These are phyloP conservation scores for Nysson spinosus DNA, from an alignment of 2,888 invertebrate species.

Conservation along the genomic window DNA sequence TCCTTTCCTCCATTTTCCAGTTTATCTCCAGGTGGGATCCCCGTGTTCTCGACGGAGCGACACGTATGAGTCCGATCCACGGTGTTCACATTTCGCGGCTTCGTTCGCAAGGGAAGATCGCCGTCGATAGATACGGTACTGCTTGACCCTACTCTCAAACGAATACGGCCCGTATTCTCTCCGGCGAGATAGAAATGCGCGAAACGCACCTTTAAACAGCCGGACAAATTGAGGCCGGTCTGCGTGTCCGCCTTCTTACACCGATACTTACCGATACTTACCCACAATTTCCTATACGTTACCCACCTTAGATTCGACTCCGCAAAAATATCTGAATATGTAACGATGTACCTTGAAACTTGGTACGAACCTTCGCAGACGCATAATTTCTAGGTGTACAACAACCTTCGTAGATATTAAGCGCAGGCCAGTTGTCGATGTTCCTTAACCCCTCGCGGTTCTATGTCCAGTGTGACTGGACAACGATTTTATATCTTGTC, in stretches of 20 bases:
- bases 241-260: constrained; percentile 40
- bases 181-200: constrained; percentile 39
- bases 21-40: constrained; percentile 36
- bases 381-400: no score
- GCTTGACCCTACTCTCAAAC: constrained; percentile 4
- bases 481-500: no score
- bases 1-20: constrained; percentile 25
- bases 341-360: no score
- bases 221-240: constrained; percentile 52
- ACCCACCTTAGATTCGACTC: not conserved
- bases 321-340: not conserved
- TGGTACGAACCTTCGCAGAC: no score
- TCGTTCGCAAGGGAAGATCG: constrained; percentile 25
- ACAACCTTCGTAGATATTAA: no score
- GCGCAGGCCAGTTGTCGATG: no score
- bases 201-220: constrained; percentile 51
- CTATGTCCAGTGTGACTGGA: no score
- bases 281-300: not conserved
- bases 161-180: constrained; percentile 7
- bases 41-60: constrained; percentile 31
- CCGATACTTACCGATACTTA: constrained; percentile 32
- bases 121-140: constrained; percentile 38
- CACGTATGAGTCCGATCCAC: constrained; percentile 24
- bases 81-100: constrained; percentile 34
- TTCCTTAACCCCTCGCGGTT: no score